Conservation (phyloP, 2,797 vertebrate genomes). For the Acanthopagrus latus region DNA sequence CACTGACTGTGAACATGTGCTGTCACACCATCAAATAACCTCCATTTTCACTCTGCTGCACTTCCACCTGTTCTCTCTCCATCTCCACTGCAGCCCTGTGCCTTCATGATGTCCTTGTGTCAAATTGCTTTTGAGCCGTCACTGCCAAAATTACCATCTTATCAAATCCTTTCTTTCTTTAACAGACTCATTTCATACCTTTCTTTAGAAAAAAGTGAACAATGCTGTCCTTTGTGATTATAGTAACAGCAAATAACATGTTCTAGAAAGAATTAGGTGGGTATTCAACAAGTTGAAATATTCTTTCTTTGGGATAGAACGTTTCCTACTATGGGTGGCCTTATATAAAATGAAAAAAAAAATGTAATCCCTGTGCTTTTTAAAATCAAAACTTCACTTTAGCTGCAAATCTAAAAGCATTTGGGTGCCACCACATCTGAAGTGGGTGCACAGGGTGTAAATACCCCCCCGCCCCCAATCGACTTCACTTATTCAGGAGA, state of each 20-base stretch:
- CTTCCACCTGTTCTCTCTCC: constrained; percentile 14
- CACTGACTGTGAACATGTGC: constrained; percentile 21
- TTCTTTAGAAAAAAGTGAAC: background rate
- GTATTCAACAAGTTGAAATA: background rate
- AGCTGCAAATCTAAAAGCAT: too few species aligned
- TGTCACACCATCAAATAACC: constrained; percentile 48
- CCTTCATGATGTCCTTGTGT: constrained; percentile 16
- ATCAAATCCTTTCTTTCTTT: constrained; percentile 17
- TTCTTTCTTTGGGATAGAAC: background rate
- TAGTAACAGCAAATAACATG: background rate
- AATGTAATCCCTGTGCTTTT: too few species aligned
- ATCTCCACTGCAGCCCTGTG: background rate
- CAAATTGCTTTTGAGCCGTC: constrained; percentile 43
- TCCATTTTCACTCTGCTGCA: constrained; percentile 32
- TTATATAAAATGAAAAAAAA: too few species aligned
- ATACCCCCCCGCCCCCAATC: too few species aligned
- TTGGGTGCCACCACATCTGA: too few species aligned
- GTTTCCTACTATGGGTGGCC: too few species aligned
- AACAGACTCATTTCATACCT: background rate
- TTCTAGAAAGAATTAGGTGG: background rate
- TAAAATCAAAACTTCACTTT: too few species aligned
- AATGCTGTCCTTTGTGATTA: background rate
- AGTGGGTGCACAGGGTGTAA: too few species aligned
- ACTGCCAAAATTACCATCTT: constrained; percentile 13
- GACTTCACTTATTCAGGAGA: too few species aligned